These are phyloP conservation scores for Distichodus sexfasciatus DNA, from an alignment of 2,797 vertebrate genomes.

Conservation along the genomic window DNA sequence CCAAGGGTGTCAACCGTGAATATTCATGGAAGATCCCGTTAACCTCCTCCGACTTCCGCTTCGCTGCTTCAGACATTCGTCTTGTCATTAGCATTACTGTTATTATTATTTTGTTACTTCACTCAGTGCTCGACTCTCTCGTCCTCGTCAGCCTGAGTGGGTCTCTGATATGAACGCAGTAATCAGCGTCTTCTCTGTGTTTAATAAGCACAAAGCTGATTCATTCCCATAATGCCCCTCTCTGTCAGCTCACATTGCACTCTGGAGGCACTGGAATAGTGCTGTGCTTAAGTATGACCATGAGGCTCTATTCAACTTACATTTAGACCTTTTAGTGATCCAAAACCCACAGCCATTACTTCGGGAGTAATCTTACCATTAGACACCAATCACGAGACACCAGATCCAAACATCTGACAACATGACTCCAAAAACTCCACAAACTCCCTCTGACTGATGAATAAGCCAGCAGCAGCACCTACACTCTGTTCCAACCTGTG, in stretches of 20 bases:
- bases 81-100: too few relatives aligned
- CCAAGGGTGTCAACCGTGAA: slow-evolving; percentile 59
- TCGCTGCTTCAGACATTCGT: slow-evolving; percentile 45
- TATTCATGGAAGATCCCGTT: slow-evolving; percentile 59
- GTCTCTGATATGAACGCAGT: slow-evolving; percentile 40
- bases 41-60: slow-evolving; percentile 62
- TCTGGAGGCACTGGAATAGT: background rate
- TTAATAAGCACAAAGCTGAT: slow-evolving; percentile 48
- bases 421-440: too few relatives aligned
- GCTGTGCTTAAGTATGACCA: background rate
- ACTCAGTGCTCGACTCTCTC: slow-evolving; percentile 27
- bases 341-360: slow-evolving; percentile 69
- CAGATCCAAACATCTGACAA: too few relatives aligned
- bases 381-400: too few relatives aligned
- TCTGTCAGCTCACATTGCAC: slow-evolving; percentile 50
- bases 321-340: slow-evolving; percentile 75
- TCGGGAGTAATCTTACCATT: slow-evolving; percentile 67
- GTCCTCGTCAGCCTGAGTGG: slow-evolving; percentile 39
- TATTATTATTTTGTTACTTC: slow-evolving; percentile 19
- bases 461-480: too few relatives aligned
- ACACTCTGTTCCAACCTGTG: too few relatives aligned
- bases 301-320: slow-evolving; percentile 43
- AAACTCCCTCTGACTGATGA: too few relatives aligned
- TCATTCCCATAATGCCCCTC: slow-evolving; percentile 59
- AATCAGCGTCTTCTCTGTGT: slow-evolving; percentile 58